Evolutionary conservation across 1,140 invertebrate species (phyloP), one percentile per base, ranked within the genome.

Genomic region (Aleiodes sp.): DNA sequence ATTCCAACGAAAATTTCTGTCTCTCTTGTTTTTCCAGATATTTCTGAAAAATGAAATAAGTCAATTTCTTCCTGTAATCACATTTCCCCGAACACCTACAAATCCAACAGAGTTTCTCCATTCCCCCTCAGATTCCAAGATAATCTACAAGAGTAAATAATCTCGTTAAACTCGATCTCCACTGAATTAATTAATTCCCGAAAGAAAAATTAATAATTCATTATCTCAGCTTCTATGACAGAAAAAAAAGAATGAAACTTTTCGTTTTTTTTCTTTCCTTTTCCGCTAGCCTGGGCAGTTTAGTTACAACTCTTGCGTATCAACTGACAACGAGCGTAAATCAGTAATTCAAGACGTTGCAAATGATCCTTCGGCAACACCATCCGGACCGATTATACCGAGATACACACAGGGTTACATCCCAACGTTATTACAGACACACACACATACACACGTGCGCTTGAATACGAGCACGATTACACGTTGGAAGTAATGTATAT

Each of bases 331-430:
- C 71, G 68, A 60, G 70, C 71, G 73, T 80, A 78, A 76, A 80
- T 80, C 75, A 78, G 78, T 78, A 78, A 80, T 75, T 70, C 66
- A 76, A 80, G 70, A 71, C 68, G 71, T 74, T 74, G 76, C 73
- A 77, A 78, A 78, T 78, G 78, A 80, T 80, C 75, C 73, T 69
- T 69, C 60, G 65, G 73, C 63, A 68, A 72, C 28, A 75, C 74
- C 73, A 77, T 74, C 70, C 69, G 67, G 63, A 67, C 68, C 60
- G 75, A 78, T 76, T 76, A 43, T 64, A 76, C 68, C 65, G 66
- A 70, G 71, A 73, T 76, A 77, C 71, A 75, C 73, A 56, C 63
- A 52, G 31, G 46, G 6, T 16, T 9, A 52, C 26, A 52, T 52
- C 26, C 6, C 29, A 63, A 16, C 39, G 56, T 46, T 46, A 70